Base-by-base conservation (phyloP, 1,140 invertebrate genomes). In the Trichonephila inaurata region DNA sequence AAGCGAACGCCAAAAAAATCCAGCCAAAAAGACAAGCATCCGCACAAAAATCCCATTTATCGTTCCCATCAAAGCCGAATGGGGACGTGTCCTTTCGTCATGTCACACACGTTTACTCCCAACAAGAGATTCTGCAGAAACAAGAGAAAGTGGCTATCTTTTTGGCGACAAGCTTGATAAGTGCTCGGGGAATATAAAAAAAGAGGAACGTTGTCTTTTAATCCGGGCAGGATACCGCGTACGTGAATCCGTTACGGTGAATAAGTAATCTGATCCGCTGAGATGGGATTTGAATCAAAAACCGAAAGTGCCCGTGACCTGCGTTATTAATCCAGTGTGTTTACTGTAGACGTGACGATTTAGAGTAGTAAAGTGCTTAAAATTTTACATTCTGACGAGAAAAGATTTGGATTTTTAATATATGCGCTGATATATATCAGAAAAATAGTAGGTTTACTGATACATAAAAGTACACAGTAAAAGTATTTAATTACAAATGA, bases 241-340 rank as follows among this genome's bases (percentile, higher is more conserved):
- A 88, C 86, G 86, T 88, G 86, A 64, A 64, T 44, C 86, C 86
- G 86, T 64, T 88, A 66, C 86, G 86, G 61, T 88, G 86, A 66
- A 88, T 88, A 66, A 88, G 61, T 88, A 64, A 88, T 88, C 28
- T 64, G 86, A 88, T 88, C 62, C 60, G 24, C 14, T 85, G 83
- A 51, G 83, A 85, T 60, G 10, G n/a, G n/a, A 1, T 24, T 10
- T 28, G 83, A 77, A 77, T 77, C 72, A 77, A 40, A 51, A 40
- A 77, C 72, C 72, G 51, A 85, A 85, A 60, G 58, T 21, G 83
- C n/a, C 83, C 83, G 58, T 85, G 83, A 85, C 83, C 83, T 28
- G 83, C 12, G n/a, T 44, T 77, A 28, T 77, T 77, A 33, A 77
- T 33, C 28, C 33, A 33, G 33, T 19, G 10, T 51, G 51, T 10